A percentile compares a stretch with the other conserved stretches of the same genome.
Conservation (phyloP, 2,888 invertebrate species). For the Galeopsomyia nigrocyanea region DNA sequence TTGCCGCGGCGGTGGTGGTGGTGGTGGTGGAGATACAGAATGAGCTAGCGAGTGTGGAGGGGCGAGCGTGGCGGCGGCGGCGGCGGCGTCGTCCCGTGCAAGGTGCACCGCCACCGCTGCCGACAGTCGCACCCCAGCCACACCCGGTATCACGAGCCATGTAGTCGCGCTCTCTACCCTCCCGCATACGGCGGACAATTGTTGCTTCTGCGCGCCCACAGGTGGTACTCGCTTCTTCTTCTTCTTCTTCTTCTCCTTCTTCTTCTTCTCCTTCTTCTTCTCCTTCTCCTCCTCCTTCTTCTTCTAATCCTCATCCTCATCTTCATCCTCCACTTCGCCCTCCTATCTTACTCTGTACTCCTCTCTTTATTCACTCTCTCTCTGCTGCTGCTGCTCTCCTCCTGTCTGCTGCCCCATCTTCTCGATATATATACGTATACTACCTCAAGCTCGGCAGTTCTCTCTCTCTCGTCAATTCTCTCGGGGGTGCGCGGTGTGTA, state of each 20-base stretch:
- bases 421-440: no score
- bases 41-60: slow-evolving; percentile 55
- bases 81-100: slow-evolving; percentile 37
- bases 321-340: not conserved
- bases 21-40: slow-evolving; percentile 47
- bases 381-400: not conserved
- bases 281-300: slow-evolving; percentile 14
- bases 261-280: slow-evolving; percentile 31
- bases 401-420: not conserved
- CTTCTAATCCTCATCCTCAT: not conserved
- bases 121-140: slow-evolving; percentile 67
- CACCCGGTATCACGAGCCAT: slow-evolving; percentile 67
- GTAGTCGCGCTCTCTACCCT: slow-evolving; percentile 66
- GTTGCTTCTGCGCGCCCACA: slow-evolving; percentile 69
- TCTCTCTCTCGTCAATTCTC: slow-evolving; percentile 1
- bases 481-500: not conserved
- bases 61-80: slow-evolving; percentile 50
- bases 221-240: slow-evolving; percentile 63
- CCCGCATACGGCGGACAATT: slow-evolving; percentile 69
- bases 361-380: slow-evolving; percentile 1
- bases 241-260: slow-evolving; percentile 33
- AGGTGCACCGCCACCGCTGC: slow-evolving; percentile 53
- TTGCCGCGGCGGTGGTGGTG: slow-evolving; percentile 31
- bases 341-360: not conserved
- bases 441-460: not conserved